Conservation (phyloP, 2,888 invertebrate genomes). For the Tribolium freemani region DNA sequence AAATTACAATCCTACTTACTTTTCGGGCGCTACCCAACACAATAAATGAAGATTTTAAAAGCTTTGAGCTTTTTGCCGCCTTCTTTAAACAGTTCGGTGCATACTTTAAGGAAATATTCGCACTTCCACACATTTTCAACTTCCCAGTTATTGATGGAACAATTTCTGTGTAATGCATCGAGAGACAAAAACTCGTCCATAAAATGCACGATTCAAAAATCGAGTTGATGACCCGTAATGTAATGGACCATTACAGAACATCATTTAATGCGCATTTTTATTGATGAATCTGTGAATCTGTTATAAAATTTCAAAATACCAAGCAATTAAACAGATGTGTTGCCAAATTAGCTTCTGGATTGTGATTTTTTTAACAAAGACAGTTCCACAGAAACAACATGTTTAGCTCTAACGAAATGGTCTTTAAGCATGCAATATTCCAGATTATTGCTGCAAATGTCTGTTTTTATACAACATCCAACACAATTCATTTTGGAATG, state of each 20-base stretch:
- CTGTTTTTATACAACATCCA: conserved; percentile 4
- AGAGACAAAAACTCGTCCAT: conserved; percentile 17
- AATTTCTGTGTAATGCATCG: conserved; percentile 17
- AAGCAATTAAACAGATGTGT: conserved; percentile 7
- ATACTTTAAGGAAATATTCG: background rate
- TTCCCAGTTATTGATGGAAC: conserved; percentile 6
- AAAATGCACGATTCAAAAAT: conserved; percentile 24
- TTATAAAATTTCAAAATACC: background rate
- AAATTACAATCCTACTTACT: background rate
- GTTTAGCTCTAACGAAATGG: conserved; percentile 10
- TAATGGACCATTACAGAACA: conserved; percentile 26
- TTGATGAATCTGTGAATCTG: background rate
- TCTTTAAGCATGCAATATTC: conserved; percentile 7
- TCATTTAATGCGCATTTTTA: conserved; percentile 15
- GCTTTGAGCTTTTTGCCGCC: background rate
- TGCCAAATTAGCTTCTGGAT: conserved; percentile 1
- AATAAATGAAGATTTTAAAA: background rate
- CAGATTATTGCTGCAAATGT: conserved; percentile 2
- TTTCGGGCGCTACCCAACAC: background rate
- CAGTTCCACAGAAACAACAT: conserved; percentile 12
- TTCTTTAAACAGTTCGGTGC: background rate
- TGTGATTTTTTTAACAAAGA: conserved; percentile 7
- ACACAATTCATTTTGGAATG: conserved; percentile 19
- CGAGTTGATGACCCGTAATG: conserved; percentile 27
- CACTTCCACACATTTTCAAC: background rate